A percentile compares a stretch with the other conserved stretches of the same genome.
Conservation (phyloP, 2,113 vertebrate species). For the Myrmecobius fasciatus region DNA sequence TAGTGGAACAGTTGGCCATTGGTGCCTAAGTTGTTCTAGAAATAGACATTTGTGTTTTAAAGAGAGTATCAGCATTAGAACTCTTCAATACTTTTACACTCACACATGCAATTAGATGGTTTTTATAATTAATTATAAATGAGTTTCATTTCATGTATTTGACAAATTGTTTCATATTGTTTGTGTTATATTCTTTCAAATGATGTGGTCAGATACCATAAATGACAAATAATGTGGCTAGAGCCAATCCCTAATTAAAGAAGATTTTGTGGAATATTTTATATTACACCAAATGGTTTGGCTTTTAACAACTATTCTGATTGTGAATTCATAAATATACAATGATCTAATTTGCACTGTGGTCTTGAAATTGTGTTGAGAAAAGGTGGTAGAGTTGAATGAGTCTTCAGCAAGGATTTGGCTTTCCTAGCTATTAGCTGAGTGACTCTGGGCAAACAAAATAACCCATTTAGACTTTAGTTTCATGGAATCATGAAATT, state of each 20-base stretch:
- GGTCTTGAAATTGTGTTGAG: conserved; percentile 35
- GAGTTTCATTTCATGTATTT: conserved; percentile 15
- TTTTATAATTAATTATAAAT: conserved; percentile 54
- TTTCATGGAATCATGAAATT: background rate
- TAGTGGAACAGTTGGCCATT: background rate
- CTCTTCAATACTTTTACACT: background rate
- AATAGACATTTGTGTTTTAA: background rate
- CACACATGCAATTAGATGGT: background rate
- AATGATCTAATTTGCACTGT: background rate
- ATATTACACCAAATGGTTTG: conserved; percentile 61
- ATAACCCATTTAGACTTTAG: background rate
- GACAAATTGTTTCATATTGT: conserved; percentile 72
- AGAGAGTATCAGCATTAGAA: background rate
- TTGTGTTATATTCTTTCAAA: conserved; percentile 34
- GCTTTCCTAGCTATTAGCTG: background rate
- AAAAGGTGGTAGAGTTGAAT: conserved; percentile 10
- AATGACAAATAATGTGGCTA: conserved; percentile 43
- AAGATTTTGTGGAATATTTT: conserved; percentile 69
- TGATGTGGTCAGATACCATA: conserved; percentile 38
- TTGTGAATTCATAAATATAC: conserved; percentile 68
- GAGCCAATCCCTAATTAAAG: conserved; percentile 52
- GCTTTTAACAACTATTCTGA: conserved; percentile 49
- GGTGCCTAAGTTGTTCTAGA: background rate
- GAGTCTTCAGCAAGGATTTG: background rate
- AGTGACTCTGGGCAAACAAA: background rate